Percentiles rank a stretch among this genome's conserved stretches.
Evolutionary conservation across 2,888 invertebrate species (phyloP).

Genomic region (Atrina japonica): DNA sequence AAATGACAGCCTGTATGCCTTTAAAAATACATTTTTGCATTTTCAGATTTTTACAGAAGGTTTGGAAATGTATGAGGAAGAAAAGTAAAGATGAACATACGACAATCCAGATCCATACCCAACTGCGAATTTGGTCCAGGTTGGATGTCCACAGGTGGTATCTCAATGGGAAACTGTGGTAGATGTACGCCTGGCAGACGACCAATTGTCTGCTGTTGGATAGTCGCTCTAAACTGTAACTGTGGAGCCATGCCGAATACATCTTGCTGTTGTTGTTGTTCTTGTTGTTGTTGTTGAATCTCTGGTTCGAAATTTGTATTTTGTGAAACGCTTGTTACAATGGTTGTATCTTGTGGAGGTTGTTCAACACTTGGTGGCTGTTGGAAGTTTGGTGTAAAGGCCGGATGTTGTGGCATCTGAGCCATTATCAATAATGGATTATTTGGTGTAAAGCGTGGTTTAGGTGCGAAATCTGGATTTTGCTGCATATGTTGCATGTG

Average conservation of each 20-base stretch:
- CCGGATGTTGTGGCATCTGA: background rate
- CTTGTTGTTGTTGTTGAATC: background rate
- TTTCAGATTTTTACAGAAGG: too few species aligned
- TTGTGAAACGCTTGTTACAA: constrained; percentile 2
- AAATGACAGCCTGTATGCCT: too few species aligned
- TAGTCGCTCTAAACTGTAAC: background rate
- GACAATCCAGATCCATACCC: constrained; percentile 3
- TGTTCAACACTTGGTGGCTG: background rate
- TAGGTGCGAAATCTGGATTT: background rate
- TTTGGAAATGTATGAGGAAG: too few species aligned
- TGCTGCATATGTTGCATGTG: background rate
- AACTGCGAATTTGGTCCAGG: constrained; percentile 38
- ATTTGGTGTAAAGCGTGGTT: background rate
- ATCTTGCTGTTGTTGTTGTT: background rate
- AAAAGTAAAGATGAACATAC: too few species aligned
- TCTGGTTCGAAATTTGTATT: background rate
- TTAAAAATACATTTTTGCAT: too few species aligned
- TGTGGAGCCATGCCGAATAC: constrained; percentile 1
- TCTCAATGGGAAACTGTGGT: constrained; percentile 36
- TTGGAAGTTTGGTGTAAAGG: background rate
- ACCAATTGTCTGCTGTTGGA: background rate
- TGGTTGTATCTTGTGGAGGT: background rate
- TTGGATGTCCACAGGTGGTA: constrained; percentile 38
- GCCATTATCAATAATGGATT: background rate
- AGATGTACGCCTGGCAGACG: constrained; percentile 25